These are phyloP conservation scores for Staurois parvus DNA, from an alignment of 2,797 vertebrate genomes.

Conservation along the genomic window DNA sequence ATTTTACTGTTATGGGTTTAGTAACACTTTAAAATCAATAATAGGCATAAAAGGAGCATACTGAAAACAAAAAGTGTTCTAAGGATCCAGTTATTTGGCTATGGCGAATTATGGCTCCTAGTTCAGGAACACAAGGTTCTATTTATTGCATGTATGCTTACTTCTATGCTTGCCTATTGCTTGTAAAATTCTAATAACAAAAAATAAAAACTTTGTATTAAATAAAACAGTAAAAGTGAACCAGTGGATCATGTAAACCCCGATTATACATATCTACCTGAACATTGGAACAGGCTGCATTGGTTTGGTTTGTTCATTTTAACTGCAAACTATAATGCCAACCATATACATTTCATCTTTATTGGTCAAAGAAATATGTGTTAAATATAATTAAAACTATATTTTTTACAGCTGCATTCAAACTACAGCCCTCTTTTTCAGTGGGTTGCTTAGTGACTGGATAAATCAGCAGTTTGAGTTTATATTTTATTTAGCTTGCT, in stretches of 20 bases:
- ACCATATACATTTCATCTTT: slow-evolving; percentile 22
- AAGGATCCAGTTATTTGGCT: no score
- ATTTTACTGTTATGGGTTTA: no score
- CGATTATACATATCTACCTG: neutral
- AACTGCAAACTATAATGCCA: neutral
- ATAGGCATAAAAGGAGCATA: no score
- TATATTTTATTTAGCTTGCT: slow-evolving; percentile 54
- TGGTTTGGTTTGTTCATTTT: slow-evolving; percentile 3
- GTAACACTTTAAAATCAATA: no score
- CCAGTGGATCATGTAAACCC: neutral
- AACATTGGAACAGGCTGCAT: neutral
- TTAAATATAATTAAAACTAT: slow-evolving; percentile 59
- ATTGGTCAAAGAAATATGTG: slow-evolving; percentile 60
- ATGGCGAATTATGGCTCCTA: no score
- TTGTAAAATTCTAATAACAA: no score
- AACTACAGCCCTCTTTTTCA: slow-evolving; percentile 63
- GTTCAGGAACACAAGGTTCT: no score
- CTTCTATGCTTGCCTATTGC: no score
- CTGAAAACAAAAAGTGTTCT: no score
- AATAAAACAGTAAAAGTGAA: no score
- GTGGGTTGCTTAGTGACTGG: slow-evolving; percentile 67
- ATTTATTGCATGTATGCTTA: no score
- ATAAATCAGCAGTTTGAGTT: slow-evolving; percentile 74
- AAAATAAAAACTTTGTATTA: no score
- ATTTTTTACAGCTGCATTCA: slow-evolving; percentile 59